Percentiles rank a stretch among this genome's conserved stretches.
Conservation (phyloP, 1,140 invertebrate genomes). For the Zaprionus kolodkinae region DNA sequence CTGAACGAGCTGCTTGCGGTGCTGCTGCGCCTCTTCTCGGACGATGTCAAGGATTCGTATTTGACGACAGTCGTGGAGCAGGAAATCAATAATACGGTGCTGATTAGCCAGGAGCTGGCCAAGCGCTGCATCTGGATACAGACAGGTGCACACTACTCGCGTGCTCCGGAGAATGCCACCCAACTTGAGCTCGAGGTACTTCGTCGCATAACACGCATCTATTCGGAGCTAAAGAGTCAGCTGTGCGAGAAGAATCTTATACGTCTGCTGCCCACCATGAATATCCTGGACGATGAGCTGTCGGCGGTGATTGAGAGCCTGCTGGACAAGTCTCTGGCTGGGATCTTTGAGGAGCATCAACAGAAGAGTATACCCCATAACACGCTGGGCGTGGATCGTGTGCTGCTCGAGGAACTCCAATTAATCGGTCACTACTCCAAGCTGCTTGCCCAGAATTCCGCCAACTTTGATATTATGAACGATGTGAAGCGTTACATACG, state of each 20-base stretch:
- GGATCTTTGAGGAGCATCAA: constrained; percentile 87
- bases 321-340: constrained; percentile 84
- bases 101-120: constrained; percentile 90
- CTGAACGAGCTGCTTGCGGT: constrained; percentile 88
- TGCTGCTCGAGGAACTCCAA: constrained; percentile 84
- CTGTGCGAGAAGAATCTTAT: constrained; percentile 87
- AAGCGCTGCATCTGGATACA: constrained; percentile 90
- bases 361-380: constrained; percentile 81
- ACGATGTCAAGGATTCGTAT: constrained; percentile 91
- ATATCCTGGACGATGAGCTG: constrained; percentile 87
- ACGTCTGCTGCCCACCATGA: constrained; percentile 87
- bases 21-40: constrained; percentile 88
- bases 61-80: constrained; percentile 92
- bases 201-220: constrained; percentile 88
- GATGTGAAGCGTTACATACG: constrained; percentile 90
- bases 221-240: constrained; percentile 89
- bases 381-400: constrained; percentile 82
- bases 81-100: constrained; percentile 91
- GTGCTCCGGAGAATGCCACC: constrained; percentile 84
- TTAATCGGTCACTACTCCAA: constrained; percentile 88
- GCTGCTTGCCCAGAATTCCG: constrained; percentile 79
- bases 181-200: constrained; percentile 86
- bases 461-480: constrained; percentile 85
- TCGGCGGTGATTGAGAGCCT: constrained; percentile 85
- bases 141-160: constrained; percentile 85